Evolutionary conservation across 2,113 vertebrate species (phyloP).

Genomic region (Corythaixoides concolor): DNA sequence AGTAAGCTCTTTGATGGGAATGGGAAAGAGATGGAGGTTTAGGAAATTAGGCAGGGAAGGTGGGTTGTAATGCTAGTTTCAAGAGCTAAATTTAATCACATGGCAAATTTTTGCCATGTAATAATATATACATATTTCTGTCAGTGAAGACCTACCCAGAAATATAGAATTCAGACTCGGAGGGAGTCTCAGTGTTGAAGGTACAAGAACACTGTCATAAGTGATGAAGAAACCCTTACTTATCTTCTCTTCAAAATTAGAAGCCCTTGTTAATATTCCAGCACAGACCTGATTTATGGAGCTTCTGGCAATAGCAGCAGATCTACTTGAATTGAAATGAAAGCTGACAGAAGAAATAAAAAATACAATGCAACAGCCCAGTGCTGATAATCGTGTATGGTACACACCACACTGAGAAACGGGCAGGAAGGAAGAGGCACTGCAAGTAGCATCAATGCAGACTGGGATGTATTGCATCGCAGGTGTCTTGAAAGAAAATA

Average conservation of each 20-base stretch:
- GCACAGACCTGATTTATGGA: neutral
- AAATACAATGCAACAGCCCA: neutral
- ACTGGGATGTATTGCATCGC: neutral
- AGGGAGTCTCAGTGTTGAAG: neutral
- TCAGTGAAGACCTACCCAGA: neutral
- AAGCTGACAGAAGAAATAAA: neutral
- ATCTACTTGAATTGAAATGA: neutral
- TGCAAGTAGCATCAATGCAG: neutral
- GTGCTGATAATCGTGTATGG: neutral
- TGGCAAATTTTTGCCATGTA: neutral
- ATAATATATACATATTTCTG: neutral
- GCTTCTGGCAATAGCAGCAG: neutral
- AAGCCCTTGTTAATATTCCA: conserved; percentile 17
- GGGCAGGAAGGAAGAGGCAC: neutral
- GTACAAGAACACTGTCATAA: neutral
- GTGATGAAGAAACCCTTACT: neutral
- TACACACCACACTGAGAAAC: neutral
- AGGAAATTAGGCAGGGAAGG: fast-evolving
- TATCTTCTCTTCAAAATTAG: neutral
- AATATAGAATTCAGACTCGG: neutral
- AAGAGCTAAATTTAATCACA: neutral
- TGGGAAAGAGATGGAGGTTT: neutral
- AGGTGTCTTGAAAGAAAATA: neutral
- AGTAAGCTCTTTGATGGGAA: neutral
- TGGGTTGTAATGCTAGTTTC: neutral